phyloP scores from a whole-genome alignment of 2,888 invertebrate species.

The Kuschelorhynchus macadamiae region DNA sequence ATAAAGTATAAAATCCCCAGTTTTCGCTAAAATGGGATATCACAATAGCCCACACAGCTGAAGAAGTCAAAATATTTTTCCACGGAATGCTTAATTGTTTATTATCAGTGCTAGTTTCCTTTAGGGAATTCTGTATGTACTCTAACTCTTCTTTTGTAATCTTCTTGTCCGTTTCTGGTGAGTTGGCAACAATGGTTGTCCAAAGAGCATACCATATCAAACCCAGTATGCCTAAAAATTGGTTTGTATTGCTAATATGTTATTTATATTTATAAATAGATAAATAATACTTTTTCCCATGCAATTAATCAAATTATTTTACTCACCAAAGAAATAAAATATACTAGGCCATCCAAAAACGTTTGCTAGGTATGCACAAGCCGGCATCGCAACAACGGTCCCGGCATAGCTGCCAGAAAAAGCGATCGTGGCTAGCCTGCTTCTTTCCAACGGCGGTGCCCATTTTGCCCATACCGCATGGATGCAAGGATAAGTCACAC shows the following conservation, averaged over 20 bases:
- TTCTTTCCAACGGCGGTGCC: slow-evolving; percentile 86
- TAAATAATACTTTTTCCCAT: no score
- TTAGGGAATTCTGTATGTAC: slow-evolving; percentile 78
- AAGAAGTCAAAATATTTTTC: slow-evolving; percentile 81
- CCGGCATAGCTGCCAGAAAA: slow-evolving; percentile 91
- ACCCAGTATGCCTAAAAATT: slow-evolving; percentile 73
- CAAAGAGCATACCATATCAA: slow-evolving; percentile 81
- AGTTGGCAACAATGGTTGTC: slow-evolving; percentile 80
- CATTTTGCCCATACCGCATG: slow-evolving; percentile 89
- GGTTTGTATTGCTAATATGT: no score
- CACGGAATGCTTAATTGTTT: slow-evolving; percentile 79
- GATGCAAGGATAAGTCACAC: slow-evolving; percentile 84
- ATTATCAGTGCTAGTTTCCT: slow-evolving; percentile 67
- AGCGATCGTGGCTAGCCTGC: slow-evolving; percentile 84
- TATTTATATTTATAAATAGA: no score
- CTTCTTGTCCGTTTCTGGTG: slow-evolving; percentile 81
- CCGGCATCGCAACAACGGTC: slow-evolving; percentile 86
- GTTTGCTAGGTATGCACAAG: slow-evolving; percentile 81
- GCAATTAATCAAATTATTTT: no score
- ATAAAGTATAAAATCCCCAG: slow-evolving; percentile 91
- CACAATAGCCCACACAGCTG: slow-evolving; percentile 87
- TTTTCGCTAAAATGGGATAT: slow-evolving; percentile 90
- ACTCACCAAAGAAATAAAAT: slow-evolving; percentile 79
- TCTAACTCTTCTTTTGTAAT: slow-evolving; percentile 82
- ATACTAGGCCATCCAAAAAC: slow-evolving; percentile 85